Base-by-base conservation (phyloP, 2,888 invertebrate genomes). In the Dolomedes plantarius region DNA sequence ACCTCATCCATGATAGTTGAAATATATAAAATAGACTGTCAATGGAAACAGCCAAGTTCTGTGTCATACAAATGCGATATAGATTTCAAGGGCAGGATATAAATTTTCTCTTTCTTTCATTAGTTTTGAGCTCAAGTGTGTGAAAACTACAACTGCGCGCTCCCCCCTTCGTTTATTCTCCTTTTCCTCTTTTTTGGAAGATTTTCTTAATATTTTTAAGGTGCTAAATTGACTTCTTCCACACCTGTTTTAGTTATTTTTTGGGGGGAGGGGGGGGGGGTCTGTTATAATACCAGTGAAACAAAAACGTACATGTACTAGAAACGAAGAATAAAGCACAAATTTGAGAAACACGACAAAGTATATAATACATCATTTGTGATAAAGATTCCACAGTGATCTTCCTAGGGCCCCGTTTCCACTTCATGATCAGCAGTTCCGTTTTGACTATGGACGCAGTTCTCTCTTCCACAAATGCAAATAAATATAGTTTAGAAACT, bases 1-100 rank as follows among this genome's bases (percentile, higher is more conserved):
- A 16, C 16, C 56, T 31, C 36, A 32, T 19, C 23, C 7, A 36
- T 32, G 67, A 32, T 67, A 67, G 31, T 67, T 31, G 67, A 67
- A 67, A 32, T 50, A 56, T 81, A 75, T 56, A 81, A 74, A 74
- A 75, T 75, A 65, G 69, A 76, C 69, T 64, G 82, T 32, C 16
- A 23, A 41, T 76, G 67, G 31, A 46, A 69, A 69, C 74, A 69
- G 81, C 68, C 74, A 13, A 28, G 29, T 73, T 41, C 36, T 65
- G 39, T 28, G 56, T 39, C 62, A 39, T 67, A 74, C 74, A 73
- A 80, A 64, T 71, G 46, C 36, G 73, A 68, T 32, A 79, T 36
- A n/a, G n/a, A 79, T 29, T 19, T 69, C 64, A n/a, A n/a, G 32
- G 69, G 62, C 32, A 65, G 46, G 69, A 46, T 75, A 46, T 13